phyloP scores from a whole-genome alignment of 2,113 vertebrate species.

The Noturus placidus region DNA sequence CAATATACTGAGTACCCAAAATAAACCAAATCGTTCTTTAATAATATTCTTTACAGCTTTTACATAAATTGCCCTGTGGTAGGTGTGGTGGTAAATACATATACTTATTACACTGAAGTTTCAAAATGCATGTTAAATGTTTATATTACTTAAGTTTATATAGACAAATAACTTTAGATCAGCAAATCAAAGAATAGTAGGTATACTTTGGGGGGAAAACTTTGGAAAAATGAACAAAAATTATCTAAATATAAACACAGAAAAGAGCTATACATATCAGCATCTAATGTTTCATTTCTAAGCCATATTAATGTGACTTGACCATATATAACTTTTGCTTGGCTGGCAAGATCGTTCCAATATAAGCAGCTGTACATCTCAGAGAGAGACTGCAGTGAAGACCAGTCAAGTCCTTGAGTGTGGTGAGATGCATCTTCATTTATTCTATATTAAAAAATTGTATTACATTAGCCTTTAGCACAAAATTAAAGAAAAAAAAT shows the following conservation, averaged over 20 bases:
- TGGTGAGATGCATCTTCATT: constrained; percentile 12
- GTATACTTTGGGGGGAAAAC: neutral
- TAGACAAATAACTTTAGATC: neutral
- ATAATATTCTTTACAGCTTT: neutral
- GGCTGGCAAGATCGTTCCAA: constrained; percentile 30
- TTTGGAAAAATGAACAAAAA: neutral
- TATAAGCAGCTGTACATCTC: constrained; percentile 19
- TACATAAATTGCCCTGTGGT: neutral
- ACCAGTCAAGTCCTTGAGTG: constrained; percentile 8
- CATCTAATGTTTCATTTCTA: neutral
- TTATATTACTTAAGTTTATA: neutral
- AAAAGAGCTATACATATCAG: neutral
- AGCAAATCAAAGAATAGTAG: neutral
- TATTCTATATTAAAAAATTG: neutral
- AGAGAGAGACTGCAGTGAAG: constrained; percentile 14
- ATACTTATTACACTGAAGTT: neutral
- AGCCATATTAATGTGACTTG: neutral
- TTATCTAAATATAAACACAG: neutral
- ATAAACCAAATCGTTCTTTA: neutral
- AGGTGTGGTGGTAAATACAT: neutral
- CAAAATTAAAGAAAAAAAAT: neutral
- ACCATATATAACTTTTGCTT: constrained; percentile 42
- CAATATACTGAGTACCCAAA: neutral
- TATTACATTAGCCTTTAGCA: neutral
- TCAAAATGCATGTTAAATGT: neutral